Percentiles rank a stretch among this genome's conserved stretches.
Evolutionary conservation across 2,888 invertebrate genomes (phyloP).

Genomic region (Marasmarcha lunaedactyla): DNA sequence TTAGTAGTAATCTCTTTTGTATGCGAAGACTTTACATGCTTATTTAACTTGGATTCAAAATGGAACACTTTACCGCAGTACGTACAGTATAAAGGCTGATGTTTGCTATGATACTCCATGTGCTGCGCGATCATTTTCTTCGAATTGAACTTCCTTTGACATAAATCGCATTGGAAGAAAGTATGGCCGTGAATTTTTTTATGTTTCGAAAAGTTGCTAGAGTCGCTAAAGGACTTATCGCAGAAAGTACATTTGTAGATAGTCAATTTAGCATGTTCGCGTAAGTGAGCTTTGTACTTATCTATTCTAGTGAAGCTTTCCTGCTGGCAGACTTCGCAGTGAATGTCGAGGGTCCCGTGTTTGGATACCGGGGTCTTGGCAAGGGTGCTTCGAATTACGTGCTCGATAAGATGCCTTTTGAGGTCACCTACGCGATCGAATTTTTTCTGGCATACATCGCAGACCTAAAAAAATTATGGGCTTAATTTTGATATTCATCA

Average conservation of each 20-base stretch:
- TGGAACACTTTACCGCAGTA: slow-evolving; percentile 44
- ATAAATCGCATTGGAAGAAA: slow-evolving; percentile 53
- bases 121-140: slow-evolving; percentile 56
- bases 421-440: slow-evolving; percentile 56
- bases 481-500: too few relatives aligned
- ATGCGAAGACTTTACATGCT: slow-evolving; percentile 46
- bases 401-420: slow-evolving; percentile 61
- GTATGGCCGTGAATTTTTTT: slow-evolving; percentile 55
- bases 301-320: slow-evolving; percentile 46
- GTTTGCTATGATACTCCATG: slow-evolving; percentile 51
- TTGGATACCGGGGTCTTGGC: slow-evolving; percentile 41
- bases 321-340: slow-evolving; percentile 44
- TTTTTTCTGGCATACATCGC: slow-evolving; percentile 45
- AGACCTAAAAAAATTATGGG: slow-evolving; percentile 33
- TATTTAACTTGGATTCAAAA: slow-evolving; percentile 54
- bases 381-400: slow-evolving; percentile 47
- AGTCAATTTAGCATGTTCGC: slow-evolving; percentile 58
- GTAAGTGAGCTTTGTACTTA: slow-evolving; percentile 54
- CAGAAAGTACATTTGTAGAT: slow-evolving; percentile 58
- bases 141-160: slow-evolving; percentile 57
- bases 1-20: slow-evolving; percentile 24
- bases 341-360: slow-evolving; percentile 39
- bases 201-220: slow-evolving; percentile 63
- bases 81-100: slow-evolving; percentile 35
- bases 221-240: slow-evolving; percentile 60